Percentiles rank a stretch among this genome's conserved stretches.
Evolutionary conservation across 2,113 vertebrate species (phyloP).

Genomic region (zebrafish (Danio rerio)): DNA sequence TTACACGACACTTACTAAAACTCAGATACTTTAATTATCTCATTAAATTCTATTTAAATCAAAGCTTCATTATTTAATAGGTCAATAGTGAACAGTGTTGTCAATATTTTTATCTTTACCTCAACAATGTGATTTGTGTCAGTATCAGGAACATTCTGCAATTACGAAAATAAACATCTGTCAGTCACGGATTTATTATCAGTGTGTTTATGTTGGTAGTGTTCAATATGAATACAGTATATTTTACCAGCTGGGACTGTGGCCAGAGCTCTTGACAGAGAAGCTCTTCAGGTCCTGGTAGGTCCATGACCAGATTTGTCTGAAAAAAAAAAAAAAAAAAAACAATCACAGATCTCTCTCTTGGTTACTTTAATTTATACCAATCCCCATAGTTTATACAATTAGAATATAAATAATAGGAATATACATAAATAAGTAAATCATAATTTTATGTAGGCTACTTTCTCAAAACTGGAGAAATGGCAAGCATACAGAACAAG

Average conservation of each 20-base stretch:
- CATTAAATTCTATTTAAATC: no score
- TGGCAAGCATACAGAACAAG: background rate
- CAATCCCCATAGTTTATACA: background rate
- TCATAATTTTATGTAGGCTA: background rate
- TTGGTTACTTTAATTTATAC: background rate
- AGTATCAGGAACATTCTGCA: conserved; percentile 49
- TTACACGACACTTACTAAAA: background rate
- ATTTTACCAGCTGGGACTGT: conserved; percentile 6
- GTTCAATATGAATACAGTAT: background rate
- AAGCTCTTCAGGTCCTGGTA: conserved; percentile 40
- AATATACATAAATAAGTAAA: background rate
- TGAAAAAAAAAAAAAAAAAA: background rate
- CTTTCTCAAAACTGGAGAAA: background rate
- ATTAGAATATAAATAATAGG: no score
- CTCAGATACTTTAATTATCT: no score
- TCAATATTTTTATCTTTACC: conserved; percentile 20
- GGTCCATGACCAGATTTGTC: conserved; percentile 48
- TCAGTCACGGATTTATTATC: background rate
- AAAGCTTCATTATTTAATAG: background rate
- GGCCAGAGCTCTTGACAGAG: conserved; percentile 26
- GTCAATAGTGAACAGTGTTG: background rate
- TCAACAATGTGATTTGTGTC: conserved; percentile 26
- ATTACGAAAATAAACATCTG: background rate
- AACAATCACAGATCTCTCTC: background rate
- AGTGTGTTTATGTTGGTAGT: background rate